Percentiles rank a stretch among this genome's conserved stretches.
phyloP scores from a whole-genome alignment of 2,113 vertebrate genomes.

The Albula goreensis region DNA sequence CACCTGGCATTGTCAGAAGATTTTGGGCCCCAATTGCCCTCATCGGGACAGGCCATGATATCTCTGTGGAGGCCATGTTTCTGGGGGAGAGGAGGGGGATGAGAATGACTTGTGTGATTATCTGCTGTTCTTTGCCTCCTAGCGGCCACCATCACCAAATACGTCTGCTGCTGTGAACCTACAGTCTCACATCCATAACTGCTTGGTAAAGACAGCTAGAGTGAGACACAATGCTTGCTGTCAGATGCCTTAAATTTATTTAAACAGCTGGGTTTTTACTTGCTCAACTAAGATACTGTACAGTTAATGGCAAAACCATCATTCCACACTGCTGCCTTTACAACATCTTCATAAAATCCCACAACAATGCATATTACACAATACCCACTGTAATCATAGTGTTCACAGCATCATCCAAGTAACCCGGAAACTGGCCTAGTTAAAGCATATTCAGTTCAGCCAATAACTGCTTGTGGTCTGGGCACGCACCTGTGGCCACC shows the following conservation, averaged over 20 bases:
- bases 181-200: too few relatives aligned
- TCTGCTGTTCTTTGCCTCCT: too few relatives aligned
- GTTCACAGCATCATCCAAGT: too few relatives aligned
- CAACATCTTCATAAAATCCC: background rate
- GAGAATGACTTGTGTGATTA: too few relatives aligned
- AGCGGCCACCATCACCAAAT: too few relatives aligned
- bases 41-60: conserved; percentile 91
- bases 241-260: background rate
- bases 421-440: background rate
- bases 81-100: conserved; percentile 53
- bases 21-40: conserved; percentile 97
- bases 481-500: background rate
- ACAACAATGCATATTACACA: too few relatives aligned
- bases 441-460: background rate
- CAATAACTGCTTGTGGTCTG: background rate
- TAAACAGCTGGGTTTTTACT: background rate
- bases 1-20: conserved; percentile 94
- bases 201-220: too few relatives aligned
- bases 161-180: too few relatives aligned
- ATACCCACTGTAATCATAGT: too few relatives aligned
- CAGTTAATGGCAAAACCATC: background rate
- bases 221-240: background rate
- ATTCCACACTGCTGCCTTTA: background rate
- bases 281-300: background rate
- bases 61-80: conserved; percentile 81